Conservation (phyloP, 2,797 vertebrate species). For the Stomatorhinus walkeri region DNA sequence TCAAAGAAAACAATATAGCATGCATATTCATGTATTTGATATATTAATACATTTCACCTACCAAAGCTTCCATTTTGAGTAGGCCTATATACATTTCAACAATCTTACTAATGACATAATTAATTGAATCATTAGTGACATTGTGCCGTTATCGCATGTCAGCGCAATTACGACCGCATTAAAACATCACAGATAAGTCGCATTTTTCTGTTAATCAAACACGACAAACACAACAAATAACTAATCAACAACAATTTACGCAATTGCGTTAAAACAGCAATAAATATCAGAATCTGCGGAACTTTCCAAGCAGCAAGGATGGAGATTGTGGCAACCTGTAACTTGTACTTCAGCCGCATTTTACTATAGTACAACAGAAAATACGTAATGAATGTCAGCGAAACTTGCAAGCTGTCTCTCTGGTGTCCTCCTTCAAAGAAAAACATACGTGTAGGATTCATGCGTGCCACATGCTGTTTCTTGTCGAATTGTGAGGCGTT, state of each 20-base stretch:
- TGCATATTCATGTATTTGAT: not conserved
- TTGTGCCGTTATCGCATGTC: not conserved
- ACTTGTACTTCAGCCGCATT: not conserved
- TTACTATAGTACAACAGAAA: not conserved
- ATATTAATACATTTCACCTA: not conserved
- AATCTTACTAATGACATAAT: not conserved
- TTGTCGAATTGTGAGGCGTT: constrained; percentile 18
- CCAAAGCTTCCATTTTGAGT: not conserved
- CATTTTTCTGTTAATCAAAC: not conserved
- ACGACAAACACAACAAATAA: not conserved
- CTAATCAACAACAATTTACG: not conserved
- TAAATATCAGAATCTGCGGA: not conserved
- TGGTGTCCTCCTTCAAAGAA: not conserved
- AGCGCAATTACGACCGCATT: not conserved
- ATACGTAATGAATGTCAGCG: not conserved
- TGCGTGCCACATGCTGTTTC: constrained; percentile 6
- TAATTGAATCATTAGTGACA: constrained; percentile 10
- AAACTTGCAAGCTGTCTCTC: not conserved
- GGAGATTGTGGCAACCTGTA: not conserved
- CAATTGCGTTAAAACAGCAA: not conserved
- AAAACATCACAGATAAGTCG: not conserved
- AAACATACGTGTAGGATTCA: not conserved
- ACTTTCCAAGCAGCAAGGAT: not conserved
- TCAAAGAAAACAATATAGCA: not conserved
- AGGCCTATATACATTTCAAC: not conserved